Evolutionary conservation across 2,888 invertebrate genomes (phyloP).

Genomic region (Microplitis deprimator): DNA sequence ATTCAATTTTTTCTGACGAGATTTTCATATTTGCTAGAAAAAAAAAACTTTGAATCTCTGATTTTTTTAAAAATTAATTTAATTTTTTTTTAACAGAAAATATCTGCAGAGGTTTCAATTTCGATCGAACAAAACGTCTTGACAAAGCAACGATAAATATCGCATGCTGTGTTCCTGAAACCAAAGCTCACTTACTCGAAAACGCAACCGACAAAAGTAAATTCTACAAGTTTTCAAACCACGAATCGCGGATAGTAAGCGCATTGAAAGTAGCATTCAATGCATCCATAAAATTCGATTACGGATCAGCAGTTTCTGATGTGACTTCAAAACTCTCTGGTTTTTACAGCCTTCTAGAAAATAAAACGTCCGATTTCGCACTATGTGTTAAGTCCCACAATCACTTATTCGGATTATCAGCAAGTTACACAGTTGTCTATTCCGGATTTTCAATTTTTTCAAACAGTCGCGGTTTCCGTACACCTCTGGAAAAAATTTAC

Average conservation of each 20-base stretch:
- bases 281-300: background rate
- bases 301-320: background rate
- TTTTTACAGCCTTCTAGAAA: background rate
- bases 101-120: slow-evolving; percentile 7
- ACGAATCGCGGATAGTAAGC: background rate
- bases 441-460: background rate
- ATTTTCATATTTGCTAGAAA: too few species aligned
- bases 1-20: too few species aligned
- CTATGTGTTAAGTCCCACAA: background rate
- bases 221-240: background rate
- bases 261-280: background rate
- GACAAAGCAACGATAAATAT: background rate
- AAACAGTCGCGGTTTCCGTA: background rate
- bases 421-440: background rate
- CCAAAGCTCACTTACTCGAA: background rate
- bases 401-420: too few species aligned
- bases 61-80: too few species aligned
- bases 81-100: background rate
- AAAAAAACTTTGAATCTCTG: too few species aligned
- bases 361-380: background rate
- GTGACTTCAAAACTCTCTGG: background rate
- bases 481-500: slow-evolving; percentile 17
- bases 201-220: background rate
- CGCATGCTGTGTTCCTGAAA: background rate
- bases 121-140: slow-evolving; percentile 14